These are phyloP conservation scores for Coreoperca whiteheadi DNA, from an alignment of 2,113 vertebrate species.

Conservation along the genomic window DNA sequence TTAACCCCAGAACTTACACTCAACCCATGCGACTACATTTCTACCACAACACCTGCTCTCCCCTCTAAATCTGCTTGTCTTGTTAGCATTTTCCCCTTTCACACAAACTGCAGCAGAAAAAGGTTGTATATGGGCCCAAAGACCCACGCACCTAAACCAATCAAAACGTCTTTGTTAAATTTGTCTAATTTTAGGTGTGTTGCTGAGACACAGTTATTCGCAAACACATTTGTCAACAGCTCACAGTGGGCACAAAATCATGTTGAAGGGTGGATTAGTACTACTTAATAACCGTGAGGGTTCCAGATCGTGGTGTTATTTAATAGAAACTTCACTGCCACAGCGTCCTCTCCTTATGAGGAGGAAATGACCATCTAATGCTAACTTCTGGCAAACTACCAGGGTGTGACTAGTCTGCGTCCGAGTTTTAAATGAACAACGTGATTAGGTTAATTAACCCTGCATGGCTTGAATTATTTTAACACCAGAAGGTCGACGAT, in stretches of 20 bases:
- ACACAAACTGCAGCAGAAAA: not conserved
- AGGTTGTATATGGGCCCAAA: not conserved
- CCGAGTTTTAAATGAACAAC: not conserved
- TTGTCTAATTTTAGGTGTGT: not conserved
- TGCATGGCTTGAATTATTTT: not conserved
- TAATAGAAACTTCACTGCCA: slow-evolving; percentile 4
- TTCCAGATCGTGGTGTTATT: slow-evolving; percentile 22
- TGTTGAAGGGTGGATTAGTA: slow-evolving; percentile 31
- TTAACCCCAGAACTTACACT: slow-evolving; percentile 8
- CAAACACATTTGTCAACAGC: slow-evolving; percentile 16
- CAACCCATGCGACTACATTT: not conserved
- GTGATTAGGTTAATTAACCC: not conserved
- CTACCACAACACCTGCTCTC: no score
- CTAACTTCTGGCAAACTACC: slow-evolving; percentile 6
- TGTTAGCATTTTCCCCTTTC: not conserved
- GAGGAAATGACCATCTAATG: not conserved
- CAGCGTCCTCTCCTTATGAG: not conserved
- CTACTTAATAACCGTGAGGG: slow-evolving; percentile 30
- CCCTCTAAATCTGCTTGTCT: not conserved
- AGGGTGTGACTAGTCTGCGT: not conserved
- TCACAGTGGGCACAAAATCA: not conserved
- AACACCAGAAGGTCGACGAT: slow-evolving; percentile 1
- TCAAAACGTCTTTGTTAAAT: not conserved
- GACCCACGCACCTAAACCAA: not conserved
- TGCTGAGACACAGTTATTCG: not conserved